Percentiles rank a stretch among this genome's conserved stretches.
Conservation (phyloP, 2,888 invertebrate species). For the Rotaria socialis region DNA sequence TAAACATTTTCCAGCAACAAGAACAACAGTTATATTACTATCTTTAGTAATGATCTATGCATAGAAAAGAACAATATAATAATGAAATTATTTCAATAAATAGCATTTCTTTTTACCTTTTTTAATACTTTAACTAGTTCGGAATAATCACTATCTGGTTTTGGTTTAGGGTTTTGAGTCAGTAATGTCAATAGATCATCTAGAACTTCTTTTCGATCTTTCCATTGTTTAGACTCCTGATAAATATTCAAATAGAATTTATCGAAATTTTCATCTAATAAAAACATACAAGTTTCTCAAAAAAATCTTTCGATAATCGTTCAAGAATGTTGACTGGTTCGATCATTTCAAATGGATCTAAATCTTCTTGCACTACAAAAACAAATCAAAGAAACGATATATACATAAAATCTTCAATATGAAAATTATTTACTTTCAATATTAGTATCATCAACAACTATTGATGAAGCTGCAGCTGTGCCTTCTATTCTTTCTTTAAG, state of each 20-base stretch:
- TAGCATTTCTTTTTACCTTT: constrained; percentile 65
- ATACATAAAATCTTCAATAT: constrained; percentile 17
- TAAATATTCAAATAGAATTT: background rate
- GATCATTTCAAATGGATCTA: constrained; percentile 74
- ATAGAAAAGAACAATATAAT: constrained; percentile 50
- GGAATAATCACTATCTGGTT: constrained; percentile 86
- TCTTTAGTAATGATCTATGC: constrained; percentile 82
- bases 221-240: constrained; percentile 83
- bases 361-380: constrained; percentile 63
- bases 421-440: constrained; percentile 62
- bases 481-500: constrained; percentile 60
- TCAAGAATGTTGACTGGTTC: constrained; percentile 87
- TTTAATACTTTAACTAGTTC: constrained; percentile 79
- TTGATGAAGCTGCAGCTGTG: constrained; percentile 39
- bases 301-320: constrained; percentile 88
- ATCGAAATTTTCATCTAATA: background rate
- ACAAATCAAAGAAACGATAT: constrained; percentile 47
- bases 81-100: background rate
- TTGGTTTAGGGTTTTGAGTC: constrained; percentile 67
- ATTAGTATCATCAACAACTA: constrained; percentile 56
- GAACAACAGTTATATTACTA: constrained; percentile 85
- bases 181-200: constrained; percentile 75
- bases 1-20: constrained; percentile 77
- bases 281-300: constrained; percentile 68
- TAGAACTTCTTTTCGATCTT: constrained; percentile 84